Conservation (phyloP, 2,113 vertebrate genomes). For the Cottus gobio region DNA sequence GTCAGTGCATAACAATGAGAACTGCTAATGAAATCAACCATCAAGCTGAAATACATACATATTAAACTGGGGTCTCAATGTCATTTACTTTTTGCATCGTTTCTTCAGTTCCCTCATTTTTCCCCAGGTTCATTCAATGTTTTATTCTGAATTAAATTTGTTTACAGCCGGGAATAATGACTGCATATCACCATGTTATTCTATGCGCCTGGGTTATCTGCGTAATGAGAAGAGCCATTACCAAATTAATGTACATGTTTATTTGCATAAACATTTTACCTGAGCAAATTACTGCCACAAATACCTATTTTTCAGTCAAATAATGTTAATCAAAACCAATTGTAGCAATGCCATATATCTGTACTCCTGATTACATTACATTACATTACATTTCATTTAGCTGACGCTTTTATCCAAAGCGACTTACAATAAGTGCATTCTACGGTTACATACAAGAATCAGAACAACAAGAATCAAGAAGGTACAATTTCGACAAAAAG, state of each 20-base stretch:
- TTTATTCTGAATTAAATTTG: slow-evolving; percentile 72
- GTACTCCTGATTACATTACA: slow-evolving; percentile 11
- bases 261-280: slow-evolving; percentile 54
- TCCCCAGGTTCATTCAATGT: slow-evolving; percentile 75
- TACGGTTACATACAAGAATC: too few relatives aligned
- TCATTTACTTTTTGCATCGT: slow-evolving; percentile 85
- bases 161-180: slow-evolving; percentile 61
- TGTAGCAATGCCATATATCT: slow-evolving; percentile 18
- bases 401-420: too few relatives aligned
- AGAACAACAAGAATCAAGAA: too few relatives aligned
- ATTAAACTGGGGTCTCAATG: slow-evolving; percentile 87
- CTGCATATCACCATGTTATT: slow-evolving; percentile 19
- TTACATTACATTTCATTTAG: too few relatives aligned
- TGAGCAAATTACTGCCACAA: slow-evolving; percentile 29
- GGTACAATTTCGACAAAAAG: too few relatives aligned
- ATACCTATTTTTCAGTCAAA: slow-evolving; percentile 40
- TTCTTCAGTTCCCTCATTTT: slow-evolving; percentile 84
- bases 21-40: slow-evolving; percentile 95
- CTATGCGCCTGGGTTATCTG: slow-evolving; percentile 25
- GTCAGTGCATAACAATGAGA: slow-evolving; percentile 96
- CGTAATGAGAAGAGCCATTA: slow-evolving; percentile 51
- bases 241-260: slow-evolving; percentile 30
- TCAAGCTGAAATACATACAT: slow-evolving; percentile 94
- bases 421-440: too few relatives aligned
- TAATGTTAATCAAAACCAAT: slow-evolving; percentile 30